Percentiles rank a stretch among this genome's conserved stretches.
These are phyloP conservation scores for Drosophila engyochracea DNA, from an alignment of 2,888 invertebrate species.

Conservation along the genomic window DNA sequence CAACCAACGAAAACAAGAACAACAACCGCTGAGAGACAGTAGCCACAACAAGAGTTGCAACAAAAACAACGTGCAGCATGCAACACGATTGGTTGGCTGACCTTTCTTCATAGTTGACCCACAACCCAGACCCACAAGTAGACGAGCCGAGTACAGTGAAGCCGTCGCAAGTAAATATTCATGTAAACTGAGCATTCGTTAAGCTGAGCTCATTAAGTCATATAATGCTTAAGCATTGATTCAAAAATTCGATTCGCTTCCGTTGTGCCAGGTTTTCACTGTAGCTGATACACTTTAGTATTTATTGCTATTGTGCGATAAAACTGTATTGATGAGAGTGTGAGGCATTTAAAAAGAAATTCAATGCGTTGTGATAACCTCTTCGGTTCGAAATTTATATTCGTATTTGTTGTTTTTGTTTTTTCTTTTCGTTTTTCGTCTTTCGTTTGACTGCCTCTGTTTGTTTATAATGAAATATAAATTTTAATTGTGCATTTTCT, in stretches of 20 bases:
- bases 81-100: constrained; percentile 59
- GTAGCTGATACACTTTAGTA: constrained; percentile 35
- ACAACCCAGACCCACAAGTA: constrained; percentile 40
- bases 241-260: constrained; percentile 2
- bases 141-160: constrained; percentile 43
- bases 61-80: constrained; percentile 6
- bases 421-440: not conserved
- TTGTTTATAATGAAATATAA: constrained; percentile 61
- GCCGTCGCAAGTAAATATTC: constrained; percentile 1
- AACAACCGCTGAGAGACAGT: constrained; percentile 35
- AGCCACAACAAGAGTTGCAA: constrained; percentile 25
- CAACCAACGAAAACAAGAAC: constrained; percentile 27
- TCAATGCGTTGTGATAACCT: constrained; percentile 70
- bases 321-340: constrained; percentile 28
- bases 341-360: constrained; percentile 61
- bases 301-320: constrained; percentile 50
- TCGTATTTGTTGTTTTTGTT: constrained; percentile 23
- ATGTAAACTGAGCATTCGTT: not conserved
- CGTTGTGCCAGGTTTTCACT: constrained; percentile 33
- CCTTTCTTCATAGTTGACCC: constrained; percentile 78
- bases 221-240: constrained; percentile 3
- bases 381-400: constrained; percentile 53
- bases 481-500: constrained; percentile 74
- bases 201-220: not conserved
- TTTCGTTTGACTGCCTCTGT: constrained; percentile 20